Base-by-base conservation (phyloP, 53 echinoderm and acorn worm species). In the Glandiceps talaboti region DNA sequence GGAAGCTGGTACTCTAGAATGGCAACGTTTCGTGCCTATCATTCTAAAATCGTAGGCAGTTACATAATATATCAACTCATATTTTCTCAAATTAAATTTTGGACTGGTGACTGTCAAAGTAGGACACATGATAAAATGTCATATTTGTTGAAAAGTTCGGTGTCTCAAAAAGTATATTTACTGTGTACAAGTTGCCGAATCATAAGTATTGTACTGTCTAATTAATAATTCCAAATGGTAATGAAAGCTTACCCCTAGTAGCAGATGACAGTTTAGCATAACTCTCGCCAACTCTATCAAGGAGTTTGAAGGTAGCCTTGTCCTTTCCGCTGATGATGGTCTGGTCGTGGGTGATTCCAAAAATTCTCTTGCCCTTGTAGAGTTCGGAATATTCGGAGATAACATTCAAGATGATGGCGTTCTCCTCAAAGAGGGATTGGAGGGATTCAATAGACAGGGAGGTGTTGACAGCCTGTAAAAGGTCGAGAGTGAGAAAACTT, bases 191-290 rank as follows among this genome's bases (percentile, higher is more conserved):
- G n/a, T n/a, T n/a, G n/a, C n/a, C n/a, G n/a, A n/a, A n/a, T n/a
- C n/a, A n/a, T n/a, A n/a, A n/a, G n/a, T n/a, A n/a, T n/a, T n/a
- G n/a, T n/a, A n/a, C n/a, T n/a, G n/a, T n/a, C n/a, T n/a, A n/a
- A n/a, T n/a, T n/a, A n/a, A n/a, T n/a, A n/a, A n/a, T n/a, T n/a
- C n/a, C n/a, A n/a, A n/a, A n/a, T n/a, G n/a, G n/a, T n/a, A n/a
- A n/a, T n/a, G n/a, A n/a, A n/a, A n/a, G n/a, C n/a, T 78, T 81
- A 99, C 99, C 99, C 33, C 84, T 88, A 26, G 93, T 86, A 73
- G 99, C 99, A 76, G 82, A 89, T 73, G 93, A 93, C 74, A 99
- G 88, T 81, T 91, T 99, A 33, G 99, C 91, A 74, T 88, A 99
- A 20, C 20, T 20, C 20, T 45, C 64, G 64, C 64, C 64, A 45